Evolutionary conservation across 35 echinoderm and acorn worm genomes (phyloP).

Genomic region (Heliocidaris erythrogramma): DNA sequence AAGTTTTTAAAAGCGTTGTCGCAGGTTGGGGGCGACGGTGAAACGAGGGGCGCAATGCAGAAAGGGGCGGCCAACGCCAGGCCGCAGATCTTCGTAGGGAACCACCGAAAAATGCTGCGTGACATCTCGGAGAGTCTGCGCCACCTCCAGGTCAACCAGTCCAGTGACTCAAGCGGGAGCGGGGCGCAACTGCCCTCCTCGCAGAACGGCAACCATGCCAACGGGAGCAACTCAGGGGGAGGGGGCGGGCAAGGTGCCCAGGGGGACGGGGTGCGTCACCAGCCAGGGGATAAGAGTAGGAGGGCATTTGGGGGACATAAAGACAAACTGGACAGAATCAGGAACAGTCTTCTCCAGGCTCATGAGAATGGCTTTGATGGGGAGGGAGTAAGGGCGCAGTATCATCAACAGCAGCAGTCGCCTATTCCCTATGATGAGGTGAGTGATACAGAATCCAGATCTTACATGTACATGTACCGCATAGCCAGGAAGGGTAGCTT

Average conservation of each 20-base stretch:
- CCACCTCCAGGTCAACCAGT: slow-evolving; percentile 62
- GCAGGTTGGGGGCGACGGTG: neutral
- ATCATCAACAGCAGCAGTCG: neutral
- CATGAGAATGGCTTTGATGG: neutral
- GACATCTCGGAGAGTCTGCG: slow-evolving; percentile 73
- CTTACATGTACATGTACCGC: too few relatives aligned
- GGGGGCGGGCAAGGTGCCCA: neutral
- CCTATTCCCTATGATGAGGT: slow-evolving; percentile 22
- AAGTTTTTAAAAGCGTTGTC: neutral
- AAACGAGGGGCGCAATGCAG: slow-evolving; percentile 59
- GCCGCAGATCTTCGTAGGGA: slow-evolving; percentile 58
- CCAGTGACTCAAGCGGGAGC: slow-evolving; percentile 16
- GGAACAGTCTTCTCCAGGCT: slow-evolving; percentile 23
- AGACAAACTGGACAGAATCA: slow-evolving; percentile 57
- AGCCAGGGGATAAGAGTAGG: neutral
- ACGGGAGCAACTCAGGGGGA: slow-evolving; percentile 34
- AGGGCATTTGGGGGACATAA: slow-evolving; percentile 43
- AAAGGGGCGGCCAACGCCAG: slow-evolving; percentile 56
- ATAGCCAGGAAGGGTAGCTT: too few relatives aligned
- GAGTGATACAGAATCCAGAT: neutral
- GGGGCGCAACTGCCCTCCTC: neutral
- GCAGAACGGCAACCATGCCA: slow-evolving; percentile 23
- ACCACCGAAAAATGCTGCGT: slow-evolving; percentile 69
- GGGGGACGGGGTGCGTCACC: neutral
- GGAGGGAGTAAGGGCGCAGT: neutral